phyloP scores from a whole-genome alignment of 1,140 invertebrate genomes.

The Lerema accius region DNA sequence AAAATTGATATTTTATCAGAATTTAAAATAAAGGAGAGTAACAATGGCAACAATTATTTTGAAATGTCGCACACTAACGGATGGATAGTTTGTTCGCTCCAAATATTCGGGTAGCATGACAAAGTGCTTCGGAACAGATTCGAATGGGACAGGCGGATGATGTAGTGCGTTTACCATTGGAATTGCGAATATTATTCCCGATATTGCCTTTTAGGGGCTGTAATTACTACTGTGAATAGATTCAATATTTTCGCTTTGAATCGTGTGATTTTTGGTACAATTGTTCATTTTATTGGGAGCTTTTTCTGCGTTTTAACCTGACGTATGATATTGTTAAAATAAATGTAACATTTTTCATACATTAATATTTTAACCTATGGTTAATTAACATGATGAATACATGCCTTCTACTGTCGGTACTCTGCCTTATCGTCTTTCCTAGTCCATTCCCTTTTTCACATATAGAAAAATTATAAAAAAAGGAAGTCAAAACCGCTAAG shows the following conservation, averaged over 20 bases:
- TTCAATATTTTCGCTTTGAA: constrained; percentile 17
- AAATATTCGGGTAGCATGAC: constrained; percentile 34
- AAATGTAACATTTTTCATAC: no score
- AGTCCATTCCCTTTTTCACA: no score
- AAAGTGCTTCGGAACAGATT: constrained; percentile 39
- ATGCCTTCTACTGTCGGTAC: no score
- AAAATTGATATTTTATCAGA: constrained; percentile 6
- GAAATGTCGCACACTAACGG: constrained; percentile 10
- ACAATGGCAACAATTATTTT: constrained; percentile 6
- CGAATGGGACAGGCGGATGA: constrained; percentile 33
- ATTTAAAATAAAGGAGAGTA: constrained; percentile 2
- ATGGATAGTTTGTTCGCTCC: constrained; percentile 26
- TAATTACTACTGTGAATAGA: constrained; percentile 16
- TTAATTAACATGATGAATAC: no score
- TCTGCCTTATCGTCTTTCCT: no score
- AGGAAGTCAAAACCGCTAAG: no score
- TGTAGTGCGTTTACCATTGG: constrained; percentile 1
- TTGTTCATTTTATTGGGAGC: no score
- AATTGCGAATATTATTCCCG: constrained; percentile 17
- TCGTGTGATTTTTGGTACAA: no score
- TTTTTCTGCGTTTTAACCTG: no score
- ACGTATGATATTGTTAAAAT: no score
- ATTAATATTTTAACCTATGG: no score
- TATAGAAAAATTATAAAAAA: no score
- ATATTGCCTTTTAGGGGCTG: constrained; percentile 3